Conservation (phyloP, 1,140 invertebrate species). For the Caerostris darwini region DNA sequence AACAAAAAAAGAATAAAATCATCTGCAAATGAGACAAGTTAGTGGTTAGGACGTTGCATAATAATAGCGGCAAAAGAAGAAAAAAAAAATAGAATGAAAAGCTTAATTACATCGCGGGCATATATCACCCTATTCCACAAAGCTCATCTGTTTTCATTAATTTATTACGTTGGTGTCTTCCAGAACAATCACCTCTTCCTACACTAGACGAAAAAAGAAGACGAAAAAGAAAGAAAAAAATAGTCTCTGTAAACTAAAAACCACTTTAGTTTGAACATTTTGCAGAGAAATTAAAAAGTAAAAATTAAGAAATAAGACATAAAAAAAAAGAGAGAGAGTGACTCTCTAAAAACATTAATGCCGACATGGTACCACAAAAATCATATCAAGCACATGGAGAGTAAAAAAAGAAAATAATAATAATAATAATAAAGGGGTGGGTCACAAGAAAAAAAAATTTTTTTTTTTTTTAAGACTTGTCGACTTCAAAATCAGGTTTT, state of each 20-base stretch:
- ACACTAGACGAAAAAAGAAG: neutral
- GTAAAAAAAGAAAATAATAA: neutral
- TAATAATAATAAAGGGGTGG: neutral
- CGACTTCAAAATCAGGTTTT: constrained; percentile 42
- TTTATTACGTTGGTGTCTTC: constrained; percentile 25
- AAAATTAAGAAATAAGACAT: neutral
- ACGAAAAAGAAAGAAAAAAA: neutral
- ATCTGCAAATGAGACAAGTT: neutral
- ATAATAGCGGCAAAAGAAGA: neutral
- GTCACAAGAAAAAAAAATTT: neutral
- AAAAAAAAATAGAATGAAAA: neutral
- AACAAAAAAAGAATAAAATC: neutral
- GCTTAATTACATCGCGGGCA: constrained; percentile 25
- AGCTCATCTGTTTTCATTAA: constrained; percentile 45
- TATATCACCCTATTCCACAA: constrained; percentile 24
- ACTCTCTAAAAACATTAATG: constrained; percentile 32
- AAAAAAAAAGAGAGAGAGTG: neutral
- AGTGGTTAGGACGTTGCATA: neutral
- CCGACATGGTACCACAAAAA: constrained; percentile 33
- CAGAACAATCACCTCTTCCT: neutral
- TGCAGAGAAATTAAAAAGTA: constrained; percentile 14
- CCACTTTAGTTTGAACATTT: constrained; percentile 51
- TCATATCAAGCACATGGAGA: neutral
- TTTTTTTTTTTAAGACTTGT: neutral
- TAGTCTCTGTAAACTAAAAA: constrained; percentile 47